Conservation (phyloP, 2,797 vertebrate genomes). For the Pitangus sulphuratus region DNA sequence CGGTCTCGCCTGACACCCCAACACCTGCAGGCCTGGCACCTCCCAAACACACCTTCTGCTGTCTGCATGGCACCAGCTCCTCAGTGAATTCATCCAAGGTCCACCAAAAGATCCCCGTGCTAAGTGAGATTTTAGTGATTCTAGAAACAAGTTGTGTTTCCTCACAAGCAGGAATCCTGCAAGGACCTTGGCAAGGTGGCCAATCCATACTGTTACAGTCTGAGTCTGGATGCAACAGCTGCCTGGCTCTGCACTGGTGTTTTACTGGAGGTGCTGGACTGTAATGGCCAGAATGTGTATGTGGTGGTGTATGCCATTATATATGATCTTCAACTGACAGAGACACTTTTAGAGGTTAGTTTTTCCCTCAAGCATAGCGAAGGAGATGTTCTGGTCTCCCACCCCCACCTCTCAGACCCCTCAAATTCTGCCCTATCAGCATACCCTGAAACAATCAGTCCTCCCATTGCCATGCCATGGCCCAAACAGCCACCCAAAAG, state of each 20-base stretch:
- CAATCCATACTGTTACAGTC: not conserved
- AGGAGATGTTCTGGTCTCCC: not conserved
- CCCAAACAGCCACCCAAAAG: not conserved
- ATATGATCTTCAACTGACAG: not conserved
- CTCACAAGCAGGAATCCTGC: not conserved
- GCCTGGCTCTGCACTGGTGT: not conserved
- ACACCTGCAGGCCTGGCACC: not conserved
- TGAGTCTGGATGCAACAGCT: not conserved
- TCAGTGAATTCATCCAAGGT: not conserved
- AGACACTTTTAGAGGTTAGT: not conserved
- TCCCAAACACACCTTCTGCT: not conserved
- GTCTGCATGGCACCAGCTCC: not conserved
- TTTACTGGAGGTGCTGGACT: not conserved
- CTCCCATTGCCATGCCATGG: not conserved
- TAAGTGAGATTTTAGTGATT: not conserved
- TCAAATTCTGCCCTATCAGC: not conserved
- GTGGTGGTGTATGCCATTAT: not conserved
- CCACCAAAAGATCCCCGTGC: not conserved
- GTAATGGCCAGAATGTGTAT: not conserved
- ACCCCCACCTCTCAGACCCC: accelerated
- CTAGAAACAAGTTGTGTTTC: not conserved
- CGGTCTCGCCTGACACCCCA: accelerated
- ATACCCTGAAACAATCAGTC: not conserved
- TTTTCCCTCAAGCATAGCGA: not conserved
- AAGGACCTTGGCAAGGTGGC: not conserved